These are phyloP conservation scores for Xiphophorus maculatus DNA, from an alignment of 2,113 vertebrate genomes.

Conservation along the genomic window DNA sequence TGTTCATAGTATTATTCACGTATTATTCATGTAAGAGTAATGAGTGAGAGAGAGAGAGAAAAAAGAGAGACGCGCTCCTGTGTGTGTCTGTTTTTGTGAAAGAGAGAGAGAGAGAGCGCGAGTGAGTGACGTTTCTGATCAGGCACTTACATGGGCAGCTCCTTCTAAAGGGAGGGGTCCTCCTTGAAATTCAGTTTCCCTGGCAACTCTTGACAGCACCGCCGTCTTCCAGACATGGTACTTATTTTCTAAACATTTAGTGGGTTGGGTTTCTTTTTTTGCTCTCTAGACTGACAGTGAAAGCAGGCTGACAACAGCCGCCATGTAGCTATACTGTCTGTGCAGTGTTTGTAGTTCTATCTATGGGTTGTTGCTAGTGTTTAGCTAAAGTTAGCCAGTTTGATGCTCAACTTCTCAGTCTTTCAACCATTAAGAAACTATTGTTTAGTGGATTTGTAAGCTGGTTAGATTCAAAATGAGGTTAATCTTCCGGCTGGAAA, in stretches of 20 bases:
- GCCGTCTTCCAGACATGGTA: constrained; percentile 43
- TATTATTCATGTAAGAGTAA: too few relatives aligned
- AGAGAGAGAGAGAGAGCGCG: not conserved
- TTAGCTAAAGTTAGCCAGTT: constrained; percentile 24
- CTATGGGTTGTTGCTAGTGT: constrained; percentile 15
- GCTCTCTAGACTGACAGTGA: not conserved
- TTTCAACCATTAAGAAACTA: not conserved
- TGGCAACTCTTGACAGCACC: constrained; percentile 1
- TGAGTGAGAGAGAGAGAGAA: too few relatives aligned
- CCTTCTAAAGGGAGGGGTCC: constrained; percentile 50
- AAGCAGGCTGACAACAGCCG: not conserved
- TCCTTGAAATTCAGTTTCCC: constrained; percentile 31
- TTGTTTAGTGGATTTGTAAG: not conserved
- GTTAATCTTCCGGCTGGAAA: not conserved
- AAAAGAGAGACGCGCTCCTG: too few relatives aligned
- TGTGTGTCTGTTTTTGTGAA: too few relatives aligned
- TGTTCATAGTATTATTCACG: too few relatives aligned
- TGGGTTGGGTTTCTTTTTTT: not conserved
- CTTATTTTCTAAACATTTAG: constrained; percentile 24
- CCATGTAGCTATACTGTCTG: not conserved
- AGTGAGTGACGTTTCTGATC: constrained; percentile 16
- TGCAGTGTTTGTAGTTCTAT: not conserved
- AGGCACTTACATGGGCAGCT: constrained; percentile 65
- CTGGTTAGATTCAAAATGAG: not conserved
- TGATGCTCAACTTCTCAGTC: not conserved